These are phyloP conservation scores for Asbolus verrucosus DNA, from an alignment of 1,140 invertebrate genomes.

Conservation along the genomic window DNA sequence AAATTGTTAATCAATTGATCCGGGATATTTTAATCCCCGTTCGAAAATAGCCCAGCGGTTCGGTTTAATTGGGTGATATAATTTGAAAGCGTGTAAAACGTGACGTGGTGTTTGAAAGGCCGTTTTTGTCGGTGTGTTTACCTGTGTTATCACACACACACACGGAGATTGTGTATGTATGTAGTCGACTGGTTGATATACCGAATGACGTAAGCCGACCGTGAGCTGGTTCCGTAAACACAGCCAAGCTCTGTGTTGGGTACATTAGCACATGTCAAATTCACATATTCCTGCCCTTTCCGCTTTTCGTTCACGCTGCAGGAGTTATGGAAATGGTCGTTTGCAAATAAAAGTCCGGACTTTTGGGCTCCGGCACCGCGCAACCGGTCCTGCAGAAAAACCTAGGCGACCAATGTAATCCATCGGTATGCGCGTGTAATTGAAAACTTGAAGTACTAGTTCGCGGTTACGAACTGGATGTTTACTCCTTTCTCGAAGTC, in stretches of 20 bases:
- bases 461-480: slow-evolving; percentile 4
- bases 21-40: slow-evolving; percentile 15
- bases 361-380: not conserved
- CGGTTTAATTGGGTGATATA: slow-evolving; percentile 35
- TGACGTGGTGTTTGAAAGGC: slow-evolving; percentile 25
- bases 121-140: slow-evolving; percentile 34
- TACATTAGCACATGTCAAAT: slow-evolving; percentile 31
- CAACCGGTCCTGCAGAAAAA: slow-evolving; percentile 23
- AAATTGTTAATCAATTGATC: slow-evolving; percentile 24
- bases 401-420: slow-evolving; percentile 8
- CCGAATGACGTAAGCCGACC: slow-evolving; percentile 29
- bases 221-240: slow-evolving; percentile 29
- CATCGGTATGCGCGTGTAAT: slow-evolving; percentile 22
- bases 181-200: slow-evolving; percentile 20
- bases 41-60: slow-evolving; percentile 34
- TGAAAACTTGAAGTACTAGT: slow-evolving; percentile 36
- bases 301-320: slow-evolving; percentile 30
- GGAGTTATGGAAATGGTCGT: slow-evolving; percentile 16
- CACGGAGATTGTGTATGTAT: not conserved
- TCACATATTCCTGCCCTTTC: slow-evolving; percentile 35
- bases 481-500: not conserved
- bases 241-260: slow-evolving; percentile 9
- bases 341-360: not conserved
- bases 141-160: slow-evolving; percentile 34
- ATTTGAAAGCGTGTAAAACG: slow-evolving; percentile 30